These are phyloP conservation scores for Xenotilapia flavipinnis DNA, from an alignment of 2,113 vertebrate genomes.

Conservation along the genomic window DNA sequence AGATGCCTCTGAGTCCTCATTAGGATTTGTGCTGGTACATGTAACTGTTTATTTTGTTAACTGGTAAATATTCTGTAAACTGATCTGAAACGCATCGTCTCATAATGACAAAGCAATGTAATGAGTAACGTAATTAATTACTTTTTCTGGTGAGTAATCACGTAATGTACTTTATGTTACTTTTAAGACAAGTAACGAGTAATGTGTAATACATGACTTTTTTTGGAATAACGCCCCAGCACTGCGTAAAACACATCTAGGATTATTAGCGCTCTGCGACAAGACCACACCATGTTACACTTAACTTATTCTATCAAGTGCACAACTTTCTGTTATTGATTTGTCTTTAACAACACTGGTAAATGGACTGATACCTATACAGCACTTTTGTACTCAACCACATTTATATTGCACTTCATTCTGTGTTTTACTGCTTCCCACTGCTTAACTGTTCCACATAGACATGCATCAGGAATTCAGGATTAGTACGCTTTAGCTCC, in stretches of 20 bases:
- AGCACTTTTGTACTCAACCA: background rate
- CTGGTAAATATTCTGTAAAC: background rate
- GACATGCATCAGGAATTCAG: background rate
- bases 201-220: background rate
- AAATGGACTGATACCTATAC: background rate
- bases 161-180: background rate
- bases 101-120: background rate
- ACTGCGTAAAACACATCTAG: background rate
- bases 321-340: background rate
- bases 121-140: background rate
- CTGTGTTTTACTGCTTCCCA: background rate
- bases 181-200: background rate
- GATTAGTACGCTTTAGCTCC: background rate
- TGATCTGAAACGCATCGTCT: fast-evolving
- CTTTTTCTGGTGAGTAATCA: background rate
- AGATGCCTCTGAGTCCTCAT: background rate
- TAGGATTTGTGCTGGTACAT: background rate
- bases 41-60: background rate
- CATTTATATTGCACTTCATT: background rate
- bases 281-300: background rate
- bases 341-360: background rate
- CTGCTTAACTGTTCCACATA: background rate
- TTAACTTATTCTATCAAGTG: fast-evolving
- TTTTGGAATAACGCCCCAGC: background rate
- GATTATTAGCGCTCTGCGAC: background rate